Evolutionary conservation across 2,113 vertebrate genomes (phyloP).

Genomic region (Ailurus styani): DNA sequence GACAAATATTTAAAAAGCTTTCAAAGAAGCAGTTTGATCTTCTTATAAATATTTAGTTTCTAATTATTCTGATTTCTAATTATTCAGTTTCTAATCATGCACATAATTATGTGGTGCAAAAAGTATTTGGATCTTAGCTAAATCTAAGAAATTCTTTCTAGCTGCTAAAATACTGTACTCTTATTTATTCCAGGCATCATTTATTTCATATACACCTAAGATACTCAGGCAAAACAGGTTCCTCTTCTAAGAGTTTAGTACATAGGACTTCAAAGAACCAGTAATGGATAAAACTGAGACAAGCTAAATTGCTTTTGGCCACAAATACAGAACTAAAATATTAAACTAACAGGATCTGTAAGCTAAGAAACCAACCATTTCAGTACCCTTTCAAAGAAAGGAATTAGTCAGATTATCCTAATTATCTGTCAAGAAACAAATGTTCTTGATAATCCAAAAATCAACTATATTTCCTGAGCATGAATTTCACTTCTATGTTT

Average conservation of each 20-base stretch:
- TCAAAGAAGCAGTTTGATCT: not conserved
- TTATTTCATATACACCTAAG: not conserved
- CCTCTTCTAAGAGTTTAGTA: not conserved
- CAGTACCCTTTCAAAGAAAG: constrained; percentile 5
- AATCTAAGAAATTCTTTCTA: constrained; percentile 7
- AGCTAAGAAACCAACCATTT: not conserved
- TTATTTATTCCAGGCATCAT: not conserved
- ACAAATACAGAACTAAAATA: constrained; percentile 40
- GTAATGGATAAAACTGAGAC: not conserved
- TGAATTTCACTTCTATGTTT: not conserved
- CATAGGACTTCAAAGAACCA: not conserved
- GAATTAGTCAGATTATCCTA: not conserved
- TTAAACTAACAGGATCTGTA: not conserved
- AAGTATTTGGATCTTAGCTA: not conserved
- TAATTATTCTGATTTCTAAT: constrained; percentile 11
- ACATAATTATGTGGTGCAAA: not conserved
- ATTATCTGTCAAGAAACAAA: constrained; percentile 8
- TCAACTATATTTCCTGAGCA: not conserved
- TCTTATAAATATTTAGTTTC: not conserved
- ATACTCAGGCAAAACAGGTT: not conserved
- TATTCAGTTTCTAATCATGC: not conserved
- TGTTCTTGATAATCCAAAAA: constrained; percentile 14
- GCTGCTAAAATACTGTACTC: not conserved
- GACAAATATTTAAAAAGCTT: constrained; percentile 11
- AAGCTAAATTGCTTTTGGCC: not conserved